A percentile compares a stretch with the other conserved stretches of the same genome.
Conservation (phyloP, 2,888 invertebrate genomes). For the Cynaeus angustus region DNA sequence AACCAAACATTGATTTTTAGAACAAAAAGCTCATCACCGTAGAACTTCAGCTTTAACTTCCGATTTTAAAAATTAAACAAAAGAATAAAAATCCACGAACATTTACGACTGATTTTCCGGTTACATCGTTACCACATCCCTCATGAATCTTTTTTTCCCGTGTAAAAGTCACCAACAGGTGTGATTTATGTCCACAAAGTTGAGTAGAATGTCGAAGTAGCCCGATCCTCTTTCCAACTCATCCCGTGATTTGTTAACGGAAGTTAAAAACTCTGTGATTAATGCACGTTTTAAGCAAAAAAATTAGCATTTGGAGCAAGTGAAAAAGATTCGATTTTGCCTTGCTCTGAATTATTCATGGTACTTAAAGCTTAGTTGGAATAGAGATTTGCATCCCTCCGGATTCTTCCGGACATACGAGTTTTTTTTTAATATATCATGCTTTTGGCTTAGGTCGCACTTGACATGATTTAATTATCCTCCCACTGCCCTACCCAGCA, state of each 20-base stretch:
- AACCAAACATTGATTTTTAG: no score
- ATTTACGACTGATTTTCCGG: background rate
- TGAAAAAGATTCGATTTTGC: constrained; percentile 1
- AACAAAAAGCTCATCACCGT: no score
- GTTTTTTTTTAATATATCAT: no score
- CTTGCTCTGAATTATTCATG: background rate
- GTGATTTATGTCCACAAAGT: constrained; percentile 40
- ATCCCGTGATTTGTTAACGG: constrained; percentile 30
- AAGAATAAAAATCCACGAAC: no score
- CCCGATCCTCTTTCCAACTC: constrained; percentile 30
- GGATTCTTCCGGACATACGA: no score
- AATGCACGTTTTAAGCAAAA: background rate
- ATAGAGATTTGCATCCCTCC: constrained; percentile 30
- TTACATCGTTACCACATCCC: constrained; percentile 18
- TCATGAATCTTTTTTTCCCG: constrained; percentile 44
- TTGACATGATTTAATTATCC: background rate
- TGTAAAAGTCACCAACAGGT: constrained; percentile 49
- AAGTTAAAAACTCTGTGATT: constrained; percentile 12
- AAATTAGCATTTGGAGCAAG: background rate
- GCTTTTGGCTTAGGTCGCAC: background rate
- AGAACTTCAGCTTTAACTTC: no score
- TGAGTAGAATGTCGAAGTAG: constrained; percentile 13
- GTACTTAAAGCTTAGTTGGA: constrained; percentile 2
- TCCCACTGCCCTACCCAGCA: constrained; percentile 12
- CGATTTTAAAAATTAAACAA: no score